Base-by-base conservation (phyloP, 2,888 invertebrate species). In the Drosophila neotestacea region DNA sequence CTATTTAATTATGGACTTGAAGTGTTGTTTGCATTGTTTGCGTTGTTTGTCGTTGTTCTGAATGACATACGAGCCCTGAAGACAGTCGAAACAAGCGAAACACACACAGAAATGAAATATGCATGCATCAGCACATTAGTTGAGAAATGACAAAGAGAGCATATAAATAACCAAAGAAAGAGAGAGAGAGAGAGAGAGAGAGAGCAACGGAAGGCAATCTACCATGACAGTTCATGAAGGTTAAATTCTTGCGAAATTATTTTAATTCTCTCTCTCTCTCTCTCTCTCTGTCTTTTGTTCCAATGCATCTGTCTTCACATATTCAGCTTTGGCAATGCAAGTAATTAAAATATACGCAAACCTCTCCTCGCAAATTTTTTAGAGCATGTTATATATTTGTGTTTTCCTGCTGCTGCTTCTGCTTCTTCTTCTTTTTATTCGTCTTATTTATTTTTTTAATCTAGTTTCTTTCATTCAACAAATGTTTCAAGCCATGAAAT, bases 211-310 rank as follows among this genome's bases (percentile, higher is more conserved):
- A 41, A 77, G 50, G 88, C 88, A 85, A 88, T 82, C 85, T 76
- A 78, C 73, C 88, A 80, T 85, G 85, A 78, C 85, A 88, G 76
- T 78, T 85, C 80, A 69, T 70, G 83, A 85, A 88, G 85, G 85
- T 88, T 85, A 82, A 88, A 85, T 83, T 88, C 80, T 79, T 79
- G 67, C 54, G 79, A 85, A 87, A 81, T 81, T 71, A 81, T 87
- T 84, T 73, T 50, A n/a, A 41, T 27, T 62, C 38, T 42, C 27
- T 54, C 22, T 51, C 13, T 28, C n/a, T 39, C 44, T 30, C 30
- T 30, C 30, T 30, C 30, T 30, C 30, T 32, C 27, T 36, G 22
- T 50, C 22, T 50, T 11, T 28, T 44, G 10, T 44, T 44, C 27
- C n/a, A 6, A 28, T 44, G 44, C 27, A 44, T 27, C 27, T 44